Conservation (phyloP, 2,113 vertebrate species). For the Ameiurus melas region DNA sequence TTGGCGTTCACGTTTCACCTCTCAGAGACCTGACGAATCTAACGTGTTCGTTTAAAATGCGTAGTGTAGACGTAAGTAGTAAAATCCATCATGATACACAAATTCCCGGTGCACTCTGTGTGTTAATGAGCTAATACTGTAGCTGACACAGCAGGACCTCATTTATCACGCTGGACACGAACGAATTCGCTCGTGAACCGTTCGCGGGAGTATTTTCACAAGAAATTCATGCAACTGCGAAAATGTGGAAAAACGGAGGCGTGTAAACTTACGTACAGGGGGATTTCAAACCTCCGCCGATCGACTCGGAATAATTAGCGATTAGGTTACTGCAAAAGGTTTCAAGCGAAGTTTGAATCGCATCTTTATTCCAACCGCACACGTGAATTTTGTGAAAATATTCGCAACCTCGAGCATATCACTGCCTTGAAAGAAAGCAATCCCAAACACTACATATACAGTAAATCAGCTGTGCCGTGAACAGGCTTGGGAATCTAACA, state of each 20-base stretch:
- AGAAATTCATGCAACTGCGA: not conserved
- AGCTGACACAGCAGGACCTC: not conserved
- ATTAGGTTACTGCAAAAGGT: not conserved
- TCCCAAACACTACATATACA: not conserved
- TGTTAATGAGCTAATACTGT: not conserved
- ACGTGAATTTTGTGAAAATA: not conserved
- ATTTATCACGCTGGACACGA: not conserved
- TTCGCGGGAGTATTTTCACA: not conserved
- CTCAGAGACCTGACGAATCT: not conserved
- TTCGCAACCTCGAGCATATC: not conserved
- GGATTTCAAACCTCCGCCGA: not conserved
- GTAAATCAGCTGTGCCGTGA: not conserved
- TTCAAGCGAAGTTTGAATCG: too few species aligned
- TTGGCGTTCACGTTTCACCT: not conserved
- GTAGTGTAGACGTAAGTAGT: not conserved
- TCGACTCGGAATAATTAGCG: too few species aligned
- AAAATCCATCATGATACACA: not conserved
- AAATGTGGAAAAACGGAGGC: not conserved
- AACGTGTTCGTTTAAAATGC: not conserved
- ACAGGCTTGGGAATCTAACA: not conserved
- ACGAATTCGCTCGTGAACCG: not conserved
- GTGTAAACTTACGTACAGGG: not conserved
- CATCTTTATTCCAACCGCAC: not conserved
- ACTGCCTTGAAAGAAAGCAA: not conserved
- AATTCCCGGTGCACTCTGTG: not conserved